These are phyloP conservation scores for Holcopasites calliopsidis DNA, from an alignment of 1,140 invertebrate genomes.

Conservation along the genomic window DNA sequence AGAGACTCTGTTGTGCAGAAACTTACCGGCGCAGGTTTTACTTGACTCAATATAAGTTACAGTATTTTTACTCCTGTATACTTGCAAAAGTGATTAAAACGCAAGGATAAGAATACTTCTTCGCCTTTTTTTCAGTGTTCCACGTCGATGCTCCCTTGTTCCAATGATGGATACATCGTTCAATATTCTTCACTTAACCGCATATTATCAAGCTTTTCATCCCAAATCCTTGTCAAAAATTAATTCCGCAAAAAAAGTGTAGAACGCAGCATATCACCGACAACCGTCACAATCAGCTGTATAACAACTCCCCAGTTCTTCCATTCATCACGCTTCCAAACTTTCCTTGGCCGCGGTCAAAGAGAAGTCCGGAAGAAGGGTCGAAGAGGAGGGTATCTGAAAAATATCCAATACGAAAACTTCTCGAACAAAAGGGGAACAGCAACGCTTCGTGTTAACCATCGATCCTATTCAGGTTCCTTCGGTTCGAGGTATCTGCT, in stretches of 20 bases:
- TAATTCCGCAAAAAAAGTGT: background rate
- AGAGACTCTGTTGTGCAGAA: too few species aligned
- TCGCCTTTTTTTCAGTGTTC: background rate
- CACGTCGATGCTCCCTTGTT: too few species aligned
- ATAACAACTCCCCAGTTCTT: background rate
- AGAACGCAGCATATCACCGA: background rate
- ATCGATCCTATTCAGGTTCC: too few species aligned
- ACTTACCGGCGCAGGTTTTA: too few species aligned
- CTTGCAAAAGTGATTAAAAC: background rate
- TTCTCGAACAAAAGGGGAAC: too few species aligned
- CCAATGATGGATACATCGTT: background rate
- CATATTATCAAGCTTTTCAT: too few species aligned
- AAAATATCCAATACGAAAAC: conserved; percentile 7
- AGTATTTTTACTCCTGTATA: background rate
- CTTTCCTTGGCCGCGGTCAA: background rate
- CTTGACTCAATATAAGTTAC: background rate
- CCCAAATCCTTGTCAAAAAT: too few species aligned
- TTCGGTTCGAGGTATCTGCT: too few species aligned
- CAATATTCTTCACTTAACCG: too few species aligned
- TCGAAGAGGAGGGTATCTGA: background rate
- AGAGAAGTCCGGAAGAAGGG: background rate
- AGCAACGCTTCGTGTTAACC: too few species aligned
- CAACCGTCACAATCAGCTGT: background rate
- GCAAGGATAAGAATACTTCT: background rate
- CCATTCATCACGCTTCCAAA: conserved; percentile 1